A percentile compares a stretch with the other conserved stretches of the same genome.
Evolutionary conservation across 2,113 vertebrate genomes (phyloP).

Genomic region (Poecile atricapillus): DNA sequence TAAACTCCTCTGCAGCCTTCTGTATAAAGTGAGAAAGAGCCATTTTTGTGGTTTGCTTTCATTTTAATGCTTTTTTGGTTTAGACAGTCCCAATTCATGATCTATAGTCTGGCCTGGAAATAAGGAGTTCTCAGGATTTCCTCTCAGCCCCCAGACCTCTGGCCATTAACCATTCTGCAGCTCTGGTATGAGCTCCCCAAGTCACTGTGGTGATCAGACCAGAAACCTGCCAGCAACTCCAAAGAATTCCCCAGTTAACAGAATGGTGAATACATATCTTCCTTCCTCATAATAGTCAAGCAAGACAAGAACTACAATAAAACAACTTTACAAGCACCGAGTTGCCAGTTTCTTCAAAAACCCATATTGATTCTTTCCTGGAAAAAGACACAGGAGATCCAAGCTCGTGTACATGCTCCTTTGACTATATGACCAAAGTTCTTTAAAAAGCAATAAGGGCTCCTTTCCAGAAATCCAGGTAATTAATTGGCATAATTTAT

Average conservation of each 20-base stretch:
- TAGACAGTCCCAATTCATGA: neutral
- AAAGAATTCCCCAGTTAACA: neutral
- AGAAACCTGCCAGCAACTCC: neutral
- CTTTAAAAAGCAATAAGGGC: constrained; percentile 1
- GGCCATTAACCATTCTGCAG: neutral
- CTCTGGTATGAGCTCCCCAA: neutral
- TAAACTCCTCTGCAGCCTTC: neutral
- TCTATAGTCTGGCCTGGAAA: neutral
- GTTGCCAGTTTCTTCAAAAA: neutral
- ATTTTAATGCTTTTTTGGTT: neutral
- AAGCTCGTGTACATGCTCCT: neutral
- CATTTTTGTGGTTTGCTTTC: neutral
- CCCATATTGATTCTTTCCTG: neutral
- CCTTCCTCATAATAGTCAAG: neutral
- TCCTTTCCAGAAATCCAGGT: constrained; percentile 24
- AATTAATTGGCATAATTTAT: constrained; percentile 27
- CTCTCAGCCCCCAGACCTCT: neutral
- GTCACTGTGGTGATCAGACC: rapidly evolving
- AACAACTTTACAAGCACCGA: neutral
- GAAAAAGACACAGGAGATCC: neutral
- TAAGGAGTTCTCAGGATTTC: neutral
- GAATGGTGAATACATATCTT: neutral
- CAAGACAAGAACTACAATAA: neutral
- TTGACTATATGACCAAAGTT: neutral
- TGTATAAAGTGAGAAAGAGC: neutral